Base-by-base conservation (phyloP, 2,888 invertebrate species). In the Drosophila eohydei region DNA sequence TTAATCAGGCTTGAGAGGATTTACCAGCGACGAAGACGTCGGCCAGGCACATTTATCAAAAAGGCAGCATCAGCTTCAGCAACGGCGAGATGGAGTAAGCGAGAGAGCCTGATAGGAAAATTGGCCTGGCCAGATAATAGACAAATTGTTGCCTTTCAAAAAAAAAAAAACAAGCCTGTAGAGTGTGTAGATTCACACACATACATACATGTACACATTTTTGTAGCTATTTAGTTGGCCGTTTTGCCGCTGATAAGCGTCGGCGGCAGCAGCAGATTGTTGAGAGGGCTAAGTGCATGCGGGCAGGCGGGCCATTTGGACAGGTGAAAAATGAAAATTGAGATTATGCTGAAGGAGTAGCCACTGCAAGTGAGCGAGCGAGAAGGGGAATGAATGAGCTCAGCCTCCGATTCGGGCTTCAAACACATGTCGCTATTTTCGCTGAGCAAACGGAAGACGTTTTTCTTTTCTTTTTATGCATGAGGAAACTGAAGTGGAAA, bases 1-100 rank as follows among this genome's bases (percentile, higher is more conserved):
- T 87, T 88, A 88, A 90, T 88, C 86, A 90, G 90, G 88, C 83
- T 88, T 80, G 77, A 80, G 86, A 73, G 75, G 84, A 84, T 83
- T 87, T 83, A 76, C 46, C 59, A 60, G 21, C 50, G 50, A n/a
- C 55, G 30, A 21, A 28, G 52, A 28, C 41, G 55, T 71, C 70
- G 73, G 65, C 72, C 71, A 68, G 65, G 80, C 74, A 66, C 64
- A 82, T 77, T 74, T 85, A 83, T 83, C 85, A 74, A 73, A 65
- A 63, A 63, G 77, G 51, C 67, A 75, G 66, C 65, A 78, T 76
- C 76, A 61, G 48, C 30, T 21, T 6, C n/a, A 9, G 14, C 26
- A 21, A 21, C 21, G 21, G 51, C 3, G 11, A 6, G 40, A 21
- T 21, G 40, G 41, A 26, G 21, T 26, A 40, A 55, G 43, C 63